Evolutionary conservation across 2,113 vertebrate genomes (phyloP).

Genomic region (Balaeniceps rex): DNA sequence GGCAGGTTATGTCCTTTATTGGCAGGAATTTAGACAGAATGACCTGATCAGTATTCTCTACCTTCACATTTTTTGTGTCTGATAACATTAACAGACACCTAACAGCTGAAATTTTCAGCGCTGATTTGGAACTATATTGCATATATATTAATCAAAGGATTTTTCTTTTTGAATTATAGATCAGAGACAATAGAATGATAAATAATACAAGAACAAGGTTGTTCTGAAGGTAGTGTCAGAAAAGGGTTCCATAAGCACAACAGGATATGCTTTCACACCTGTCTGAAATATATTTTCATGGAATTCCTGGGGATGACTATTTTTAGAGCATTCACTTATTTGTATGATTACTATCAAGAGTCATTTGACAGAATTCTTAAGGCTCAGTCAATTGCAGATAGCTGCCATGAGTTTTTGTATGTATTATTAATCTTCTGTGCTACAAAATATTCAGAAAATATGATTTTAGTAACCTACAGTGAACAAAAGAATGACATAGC

Average conservation of each 20-base stretch:
- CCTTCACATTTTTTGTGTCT: neutral
- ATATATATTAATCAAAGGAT: neutral
- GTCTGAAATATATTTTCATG: neutral
- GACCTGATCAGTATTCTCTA: neutral
- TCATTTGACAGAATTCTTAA: neutral
- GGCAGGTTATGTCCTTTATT: neutral
- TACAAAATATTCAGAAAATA: neutral
- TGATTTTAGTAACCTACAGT: neutral
- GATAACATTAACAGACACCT: neutral
- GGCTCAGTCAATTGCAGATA: neutral
- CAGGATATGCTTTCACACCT: neutral
- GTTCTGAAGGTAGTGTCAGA: neutral
- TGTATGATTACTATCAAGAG: neutral
- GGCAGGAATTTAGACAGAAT: neutral
- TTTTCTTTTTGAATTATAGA: conserved; percentile 29
- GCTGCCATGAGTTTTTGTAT: neutral
- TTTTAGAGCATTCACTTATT: neutral
- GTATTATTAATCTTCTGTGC: neutral
- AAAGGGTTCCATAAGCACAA: neutral
- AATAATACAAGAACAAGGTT: conserved; percentile 18
- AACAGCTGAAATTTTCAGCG: neutral
- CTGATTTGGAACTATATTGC: neutral
- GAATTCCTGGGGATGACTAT: neutral
- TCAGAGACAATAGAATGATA: conserved; percentile 27
- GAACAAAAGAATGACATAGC: neutral